phyloP scores from a whole-genome alignment of 2,888 invertebrate genomes.

The Empis livida region DNA sequence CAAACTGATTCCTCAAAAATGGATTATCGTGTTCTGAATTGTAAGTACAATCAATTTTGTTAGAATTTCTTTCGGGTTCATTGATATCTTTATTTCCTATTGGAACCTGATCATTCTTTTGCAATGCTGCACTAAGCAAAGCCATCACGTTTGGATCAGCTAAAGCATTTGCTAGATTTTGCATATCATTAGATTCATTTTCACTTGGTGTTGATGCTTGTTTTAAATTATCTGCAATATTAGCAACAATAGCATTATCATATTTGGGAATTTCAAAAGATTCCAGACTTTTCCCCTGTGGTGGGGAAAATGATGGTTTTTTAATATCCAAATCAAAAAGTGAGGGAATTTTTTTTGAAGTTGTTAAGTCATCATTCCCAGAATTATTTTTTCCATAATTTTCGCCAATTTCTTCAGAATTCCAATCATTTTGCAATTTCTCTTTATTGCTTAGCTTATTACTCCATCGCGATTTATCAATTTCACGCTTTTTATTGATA shows the following conservation, averaged over 20 bases:
- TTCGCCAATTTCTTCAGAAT: no score
- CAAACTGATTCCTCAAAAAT: no score
- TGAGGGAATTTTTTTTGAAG: constrained; percentile 20
- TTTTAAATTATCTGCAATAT: neutral
- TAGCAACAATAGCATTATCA: neutral
- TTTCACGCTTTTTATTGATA: constrained; percentile 7
- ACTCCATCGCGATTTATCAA: neutral
- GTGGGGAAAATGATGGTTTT: constrained; percentile 16
- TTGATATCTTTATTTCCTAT: no score
- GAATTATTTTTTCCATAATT: neutral
- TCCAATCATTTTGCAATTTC: neutral
- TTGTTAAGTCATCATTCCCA: no score
- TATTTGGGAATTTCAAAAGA: constrained; percentile 4
- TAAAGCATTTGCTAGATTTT: constrained; percentile 21
- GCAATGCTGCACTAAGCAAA: constrained; percentile 25
- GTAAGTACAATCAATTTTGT: no score
- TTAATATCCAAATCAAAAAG: constrained; percentile 25
- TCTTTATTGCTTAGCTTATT: neutral
- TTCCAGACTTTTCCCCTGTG: no score
- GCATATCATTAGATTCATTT: constrained; percentile 1
- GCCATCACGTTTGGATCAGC: constrained; percentile 30
- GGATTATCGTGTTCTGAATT: no score
- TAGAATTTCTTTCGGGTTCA: no score
- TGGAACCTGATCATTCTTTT: constrained; percentile 16
- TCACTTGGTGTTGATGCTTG: neutral